Conservation (phyloP, 2,113 vertebrate species). For the Tragelaphus buxtoni region DNA sequence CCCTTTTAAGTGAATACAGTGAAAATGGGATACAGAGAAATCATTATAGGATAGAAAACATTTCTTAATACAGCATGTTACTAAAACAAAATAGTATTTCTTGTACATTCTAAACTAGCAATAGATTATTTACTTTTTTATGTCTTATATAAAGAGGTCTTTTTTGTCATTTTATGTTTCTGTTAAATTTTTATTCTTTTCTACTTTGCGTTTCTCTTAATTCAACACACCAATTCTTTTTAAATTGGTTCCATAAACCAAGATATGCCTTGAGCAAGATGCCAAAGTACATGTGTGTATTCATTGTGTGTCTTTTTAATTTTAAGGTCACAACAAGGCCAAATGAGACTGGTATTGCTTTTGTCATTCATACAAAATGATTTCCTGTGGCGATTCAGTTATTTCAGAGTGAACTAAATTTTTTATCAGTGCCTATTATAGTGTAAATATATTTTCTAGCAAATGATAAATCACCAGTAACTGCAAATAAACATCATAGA, state of each 20-base stretch:
- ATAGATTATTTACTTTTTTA: neutral
- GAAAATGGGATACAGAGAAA: constrained; percentile 40
- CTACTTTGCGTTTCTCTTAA: neutral
- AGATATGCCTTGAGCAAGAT: constrained; percentile 15
- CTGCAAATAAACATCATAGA: neutral
- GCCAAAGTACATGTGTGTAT: neutral
- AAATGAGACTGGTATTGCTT: constrained; percentile 29
- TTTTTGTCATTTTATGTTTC: neutral
- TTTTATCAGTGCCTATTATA: constrained; percentile 41
- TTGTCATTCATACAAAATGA: constrained; percentile 49
- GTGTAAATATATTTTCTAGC: constrained; percentile 14
- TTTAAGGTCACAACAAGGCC: constrained; percentile 37
- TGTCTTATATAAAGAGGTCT: neutral
- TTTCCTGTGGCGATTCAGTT: constrained; percentile 48
- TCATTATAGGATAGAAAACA: neutral
- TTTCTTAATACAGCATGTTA: neutral
- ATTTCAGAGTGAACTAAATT: constrained; percentile 45
- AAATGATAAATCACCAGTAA: neutral
- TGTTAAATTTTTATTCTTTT: constrained; percentile 18
- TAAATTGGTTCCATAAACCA: constrained; percentile 34
- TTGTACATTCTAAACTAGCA: neutral
- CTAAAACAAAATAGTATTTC: neutral
- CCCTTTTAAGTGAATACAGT: neutral
- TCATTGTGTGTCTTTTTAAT: constrained; percentile 43
- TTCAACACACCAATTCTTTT: neutral